phyloP scores from a whole-genome alignment of 2,797 vertebrate species.

The Mormyrus proboscirostris region DNA sequence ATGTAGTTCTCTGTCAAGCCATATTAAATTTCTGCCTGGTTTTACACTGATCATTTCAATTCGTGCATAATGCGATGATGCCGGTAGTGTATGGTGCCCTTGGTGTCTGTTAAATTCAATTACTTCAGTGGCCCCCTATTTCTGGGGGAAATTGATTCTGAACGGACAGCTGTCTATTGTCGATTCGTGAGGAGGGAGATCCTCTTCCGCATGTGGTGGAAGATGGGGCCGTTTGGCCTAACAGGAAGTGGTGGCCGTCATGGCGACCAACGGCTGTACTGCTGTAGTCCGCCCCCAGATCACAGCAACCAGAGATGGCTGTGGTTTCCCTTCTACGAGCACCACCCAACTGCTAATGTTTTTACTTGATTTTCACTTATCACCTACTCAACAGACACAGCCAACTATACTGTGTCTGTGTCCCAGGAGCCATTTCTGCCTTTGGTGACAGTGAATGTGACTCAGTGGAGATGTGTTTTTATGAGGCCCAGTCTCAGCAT shows the following conservation, averaged over 20 bases:
- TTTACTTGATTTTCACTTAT: neutral
- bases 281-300: neutral
- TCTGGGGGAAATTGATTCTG: neutral
- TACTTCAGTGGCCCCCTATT: neutral
- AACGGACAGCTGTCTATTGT: neutral
- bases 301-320: neutral
- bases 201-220: neutral
- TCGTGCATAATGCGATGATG: neutral
- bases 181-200: conserved; percentile 19
- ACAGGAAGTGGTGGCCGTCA: neutral
- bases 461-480: neutral
- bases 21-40: neutral
- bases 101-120: neutral
- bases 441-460: conserved; percentile 10
- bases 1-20: neutral
- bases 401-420: conserved; percentile 28
- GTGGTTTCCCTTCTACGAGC: neutral
- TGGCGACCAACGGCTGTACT: neutral
- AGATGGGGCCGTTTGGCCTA: neutral
- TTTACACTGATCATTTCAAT: neutral
- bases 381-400: conserved; percentile 14
- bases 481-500: neutral
- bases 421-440: conserved; percentile 29
- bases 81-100: neutral
- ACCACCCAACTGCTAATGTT: conserved; percentile 25